Evolutionary conservation across 2,797 vertebrate species (phyloP), one percentile per base, ranked within the genome.

Genomic region (Crotalus adamanteus): DNA sequence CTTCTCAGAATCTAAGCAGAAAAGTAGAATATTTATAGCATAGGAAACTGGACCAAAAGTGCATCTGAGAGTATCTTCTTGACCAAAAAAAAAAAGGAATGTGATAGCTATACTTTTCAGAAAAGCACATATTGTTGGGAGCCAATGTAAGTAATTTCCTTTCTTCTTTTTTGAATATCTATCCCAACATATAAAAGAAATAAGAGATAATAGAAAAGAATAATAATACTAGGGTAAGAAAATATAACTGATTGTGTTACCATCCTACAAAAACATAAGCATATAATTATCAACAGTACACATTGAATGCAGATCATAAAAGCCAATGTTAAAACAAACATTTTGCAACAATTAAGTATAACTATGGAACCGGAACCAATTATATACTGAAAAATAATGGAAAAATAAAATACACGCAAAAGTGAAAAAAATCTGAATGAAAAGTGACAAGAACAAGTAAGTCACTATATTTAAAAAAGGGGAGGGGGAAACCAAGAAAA

Each of bases 371-470:
- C 25, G 92, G 96, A 97, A 87, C 57, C 61, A 88, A 94, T 25
- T 63, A 96, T 88, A 96, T 9, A 94, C 60, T 93, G 96, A 93
- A 97, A 97, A 97, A 95, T 87, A 97, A 98, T 83, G 78, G 78
- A 83, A 83, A 83, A 83, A 25, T 63, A 61, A 96, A 97, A 95
- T 4, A 89, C 94, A 97, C 92, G 94, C 93, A 94, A 97, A 91
- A 94, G 65, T 92, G 93, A 94, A 91, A 97, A 96, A 83, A 83
- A 28, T 86, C 89, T 93, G 91, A 92, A 94, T 90, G 51, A 92
- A 97, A 96, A 92, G 97, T 96, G 96, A 98, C 98, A 97, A 97
- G 96, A 98, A 97, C 96, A 97, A 98, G 88, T 98, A 97, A 97
- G 98, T 98, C 97, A 96, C 96, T 98, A 97, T 28, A 95, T 86